Conservation (phyloP, 23 tunicate genomes). For the Halocynthia aurantium region DNA sequence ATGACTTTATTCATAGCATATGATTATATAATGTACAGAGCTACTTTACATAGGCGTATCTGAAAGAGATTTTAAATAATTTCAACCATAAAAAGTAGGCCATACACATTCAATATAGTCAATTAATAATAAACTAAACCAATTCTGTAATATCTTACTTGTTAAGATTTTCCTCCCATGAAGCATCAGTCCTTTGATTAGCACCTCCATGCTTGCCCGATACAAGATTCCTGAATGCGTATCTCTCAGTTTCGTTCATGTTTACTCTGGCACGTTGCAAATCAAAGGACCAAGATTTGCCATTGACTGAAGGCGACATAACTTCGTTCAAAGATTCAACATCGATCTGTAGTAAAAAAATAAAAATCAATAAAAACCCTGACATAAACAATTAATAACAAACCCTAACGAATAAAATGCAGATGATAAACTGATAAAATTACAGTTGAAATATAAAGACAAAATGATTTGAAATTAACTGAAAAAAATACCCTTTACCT, state of each 20-base stretch:
- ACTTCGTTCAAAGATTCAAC: constrained; percentile 44
- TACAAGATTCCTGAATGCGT: constrained; percentile 17
- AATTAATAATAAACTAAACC: too few relatives aligned
- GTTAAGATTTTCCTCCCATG: constrained; percentile 58
- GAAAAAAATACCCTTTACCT: not conserved
- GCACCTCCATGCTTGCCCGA: not conserved
- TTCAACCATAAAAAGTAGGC: too few relatives aligned
- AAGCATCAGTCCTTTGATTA: constrained; percentile 25
- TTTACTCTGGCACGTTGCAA: constrained; percentile 61
- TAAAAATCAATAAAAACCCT: too few relatives aligned
- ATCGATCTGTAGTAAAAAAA: constrained; percentile 54
- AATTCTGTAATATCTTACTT: constrained; percentile 20
- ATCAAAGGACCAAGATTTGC: constrained; percentile 58
- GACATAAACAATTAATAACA: too few relatives aligned
- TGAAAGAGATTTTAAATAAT: too few relatives aligned
- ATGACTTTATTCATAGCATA: too few relatives aligned
- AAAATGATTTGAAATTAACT: too few relatives aligned
- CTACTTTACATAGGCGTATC: too few relatives aligned
- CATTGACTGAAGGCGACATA: constrained; percentile 17
- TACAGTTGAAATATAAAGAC: not conserved
- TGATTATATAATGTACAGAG: too few relatives aligned
- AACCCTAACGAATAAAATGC: not conserved
- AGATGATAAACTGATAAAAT: not conserved
- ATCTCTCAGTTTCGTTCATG: constrained; percentile 88
- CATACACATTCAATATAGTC: too few relatives aligned